phyloP scores from a whole-genome alignment of 2,113 vertebrate genomes.

The Terrapene triunguis region DNA sequence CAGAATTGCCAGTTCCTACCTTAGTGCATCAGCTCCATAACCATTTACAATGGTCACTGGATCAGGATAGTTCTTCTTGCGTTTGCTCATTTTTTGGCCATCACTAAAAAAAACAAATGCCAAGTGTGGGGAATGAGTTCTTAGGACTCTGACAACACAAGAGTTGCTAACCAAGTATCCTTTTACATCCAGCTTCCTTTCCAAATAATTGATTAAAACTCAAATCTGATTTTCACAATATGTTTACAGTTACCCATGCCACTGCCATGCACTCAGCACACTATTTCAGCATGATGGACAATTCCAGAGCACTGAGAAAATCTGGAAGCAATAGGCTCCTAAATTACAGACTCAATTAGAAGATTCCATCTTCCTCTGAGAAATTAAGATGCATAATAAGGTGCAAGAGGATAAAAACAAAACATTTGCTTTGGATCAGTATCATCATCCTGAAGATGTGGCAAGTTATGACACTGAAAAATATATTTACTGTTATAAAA shows the following conservation, averaged over 20 bases:
- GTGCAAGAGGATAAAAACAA: not conserved
- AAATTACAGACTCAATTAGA: not conserved
- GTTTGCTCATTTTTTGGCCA: conserved; percentile 99
- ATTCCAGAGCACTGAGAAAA: not conserved
- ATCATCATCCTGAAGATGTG: not conserved
- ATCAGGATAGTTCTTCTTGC: conserved; percentile 99
- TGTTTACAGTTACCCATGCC: not conserved
- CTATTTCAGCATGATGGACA: not conserved
- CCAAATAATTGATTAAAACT: not conserved
- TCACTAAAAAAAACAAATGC: conserved; percentile 83
- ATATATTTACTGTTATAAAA: not conserved
- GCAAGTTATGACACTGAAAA: not conserved
- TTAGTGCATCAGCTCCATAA: conserved; percentile 95
- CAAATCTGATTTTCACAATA: not conserved
- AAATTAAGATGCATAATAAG: not conserved
- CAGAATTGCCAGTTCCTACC: conserved; percentile 76
- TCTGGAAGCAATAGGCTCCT: not conserved
- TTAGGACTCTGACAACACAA: not conserved
- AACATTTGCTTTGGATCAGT: not conserved
- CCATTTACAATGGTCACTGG: conserved; percentile 87
- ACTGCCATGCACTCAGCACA: not conserved
- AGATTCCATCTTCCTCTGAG: not conserved
- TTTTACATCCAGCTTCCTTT: not conserved
- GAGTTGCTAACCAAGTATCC: not conserved
- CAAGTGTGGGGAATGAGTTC: not conserved